Evolutionary conservation across 1,140 invertebrate genomes (phyloP).

Genomic region (Drosophila ananassae): DNA sequence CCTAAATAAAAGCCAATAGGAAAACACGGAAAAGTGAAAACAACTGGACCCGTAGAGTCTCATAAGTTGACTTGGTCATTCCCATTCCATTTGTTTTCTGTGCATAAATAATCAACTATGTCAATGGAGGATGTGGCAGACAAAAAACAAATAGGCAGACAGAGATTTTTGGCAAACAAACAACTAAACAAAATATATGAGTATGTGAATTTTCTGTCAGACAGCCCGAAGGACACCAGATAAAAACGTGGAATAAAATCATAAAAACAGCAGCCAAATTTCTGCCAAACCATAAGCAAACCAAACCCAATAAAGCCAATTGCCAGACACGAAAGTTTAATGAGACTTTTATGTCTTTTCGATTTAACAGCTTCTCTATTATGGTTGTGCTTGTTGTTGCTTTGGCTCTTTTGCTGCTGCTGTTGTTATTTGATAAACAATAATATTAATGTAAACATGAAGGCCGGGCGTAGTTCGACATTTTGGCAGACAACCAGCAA

Average conservation of each 20-base stretch:
- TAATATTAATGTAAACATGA: slow-evolving; percentile 52
- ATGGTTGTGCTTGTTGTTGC: slow-evolving; percentile 18
- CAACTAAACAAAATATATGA: slow-evolving; percentile 45
- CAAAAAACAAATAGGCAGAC: slow-evolving; percentile 13
- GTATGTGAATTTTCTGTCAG: slow-evolving; percentile 44
- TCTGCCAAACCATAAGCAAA: slow-evolving; percentile 22
- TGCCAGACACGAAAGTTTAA: slow-evolving; percentile 66
- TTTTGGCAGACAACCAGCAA: slow-evolving; percentile 57
- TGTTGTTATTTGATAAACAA: slow-evolving; percentile 57
- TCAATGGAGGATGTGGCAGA: slow-evolving; percentile 7
- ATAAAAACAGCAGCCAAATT: slow-evolving; percentile 38
- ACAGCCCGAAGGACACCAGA: slow-evolving; percentile 44
- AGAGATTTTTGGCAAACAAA: slow-evolving; percentile 66
- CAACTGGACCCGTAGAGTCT: slow-evolving; percentile 46
- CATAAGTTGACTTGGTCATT: slow-evolving; percentile 6
- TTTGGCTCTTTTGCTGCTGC: slow-evolving; percentile 13
- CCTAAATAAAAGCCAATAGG: slow-evolving; percentile 4
- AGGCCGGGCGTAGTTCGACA: slow-evolving; percentile 41
- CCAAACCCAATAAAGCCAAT: slow-evolving; percentile 29
- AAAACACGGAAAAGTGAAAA: slow-evolving; percentile 45
- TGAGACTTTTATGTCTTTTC: slow-evolving; percentile 68
- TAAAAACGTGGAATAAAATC: slow-evolving; percentile 68
- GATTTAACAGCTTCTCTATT: slow-evolving; percentile 53
- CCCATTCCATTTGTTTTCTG: slow-evolving; percentile 44
- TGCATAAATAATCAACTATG: slow-evolving; percentile 68